These are phyloP conservation scores for Cavia aperea DNA, from an alignment of 2,113 vertebrate species.

Conservation along the genomic window DNA sequence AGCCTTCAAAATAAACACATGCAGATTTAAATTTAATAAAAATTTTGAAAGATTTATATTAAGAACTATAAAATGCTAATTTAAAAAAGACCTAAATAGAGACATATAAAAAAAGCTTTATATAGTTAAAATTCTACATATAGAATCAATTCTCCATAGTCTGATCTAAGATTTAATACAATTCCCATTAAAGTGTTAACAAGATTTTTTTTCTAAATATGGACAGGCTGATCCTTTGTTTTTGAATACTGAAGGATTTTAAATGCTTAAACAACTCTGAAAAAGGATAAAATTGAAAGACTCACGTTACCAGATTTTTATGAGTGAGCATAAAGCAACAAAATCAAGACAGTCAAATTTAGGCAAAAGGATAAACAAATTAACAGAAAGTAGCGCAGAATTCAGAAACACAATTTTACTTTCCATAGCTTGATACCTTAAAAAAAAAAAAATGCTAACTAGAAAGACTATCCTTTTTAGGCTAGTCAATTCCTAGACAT, in stretches of 20 bases:
- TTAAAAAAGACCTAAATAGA: neutral
- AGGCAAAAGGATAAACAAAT: neutral
- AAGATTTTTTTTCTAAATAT: neutral
- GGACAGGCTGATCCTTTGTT: neutral
- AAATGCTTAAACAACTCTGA: slow-evolving; percentile 34
- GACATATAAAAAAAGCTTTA: neutral
- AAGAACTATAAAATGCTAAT: neutral
- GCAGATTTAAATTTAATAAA: slow-evolving; percentile 31
- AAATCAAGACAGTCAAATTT: neutral
- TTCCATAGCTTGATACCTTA: neutral
- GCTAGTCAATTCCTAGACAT: neutral
- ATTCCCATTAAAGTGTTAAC: slow-evolving; percentile 2
- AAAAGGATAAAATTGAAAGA: slow-evolving; percentile 27
- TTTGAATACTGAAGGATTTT: neutral
- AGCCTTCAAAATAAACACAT: neutral
- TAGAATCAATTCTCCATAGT: neutral
- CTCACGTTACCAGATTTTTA: neutral
- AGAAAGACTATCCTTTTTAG: neutral
- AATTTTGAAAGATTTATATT: neutral
- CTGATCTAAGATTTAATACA: slow-evolving; percentile 16
- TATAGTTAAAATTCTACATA: neutral
- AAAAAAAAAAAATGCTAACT: slow-evolving; percentile 26
- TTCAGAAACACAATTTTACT: slow-evolving; percentile 22
- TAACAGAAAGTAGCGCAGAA: neutral
- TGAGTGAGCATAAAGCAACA: slow-evolving; percentile 2